Base-by-base conservation (phyloP, 2,888 invertebrate genomes). In the Cinara cedri region DNA sequence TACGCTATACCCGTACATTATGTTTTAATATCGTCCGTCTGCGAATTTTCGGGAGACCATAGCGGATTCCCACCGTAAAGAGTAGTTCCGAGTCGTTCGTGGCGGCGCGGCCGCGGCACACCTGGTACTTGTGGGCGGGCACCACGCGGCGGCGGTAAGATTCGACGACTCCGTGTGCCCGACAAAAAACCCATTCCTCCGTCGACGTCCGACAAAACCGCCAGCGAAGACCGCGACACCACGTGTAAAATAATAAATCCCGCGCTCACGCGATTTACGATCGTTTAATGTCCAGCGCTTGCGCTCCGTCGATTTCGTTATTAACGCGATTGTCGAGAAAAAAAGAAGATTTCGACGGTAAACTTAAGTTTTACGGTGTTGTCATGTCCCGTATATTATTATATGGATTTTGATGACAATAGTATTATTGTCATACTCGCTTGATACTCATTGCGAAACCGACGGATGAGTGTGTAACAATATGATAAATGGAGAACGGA, bases 401-500 rank as follows among this genome's bases (percentile, higher is more conserved):
- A n/a, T n/a, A 51, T 49, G 14, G 14, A 14, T 49, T 3, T 51
- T 51, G 4, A 1, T 51, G 4, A n/a, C 1, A 51, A 14, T 51
- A 1, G 19, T 19, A 54, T 19, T n/a, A n/a, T n/a, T 3, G 3
- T 9, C 19, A 6, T 54, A 54, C 44, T 60, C 16, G 34, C 10
- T 24, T 13, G 13, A 63, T 19, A 19, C n/a, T 11, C 1, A 62
- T 42, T n/a, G n/a, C n/a, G n/a, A 42, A 62, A 34, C 26, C 49
- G 49, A 34, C 13, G 21, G 14, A n/a, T 55, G n/a, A n/a, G n/a
- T n/a, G n/a, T n/a, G n/a, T n/a, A n/a, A 21, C 44, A 57, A 24
- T 16, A 72, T 72, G 57, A 57, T 14, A 57, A 72, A 72, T 76
- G 76, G 76, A 76, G 46, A 57, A 76, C 76, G 66, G 57, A 66